Percentiles rank a stretch among this genome's conserved stretches.
Evolutionary conservation across 2,113 vertebrate genomes (phyloP).

Genomic region (Pleuronectes platessa): DNA sequence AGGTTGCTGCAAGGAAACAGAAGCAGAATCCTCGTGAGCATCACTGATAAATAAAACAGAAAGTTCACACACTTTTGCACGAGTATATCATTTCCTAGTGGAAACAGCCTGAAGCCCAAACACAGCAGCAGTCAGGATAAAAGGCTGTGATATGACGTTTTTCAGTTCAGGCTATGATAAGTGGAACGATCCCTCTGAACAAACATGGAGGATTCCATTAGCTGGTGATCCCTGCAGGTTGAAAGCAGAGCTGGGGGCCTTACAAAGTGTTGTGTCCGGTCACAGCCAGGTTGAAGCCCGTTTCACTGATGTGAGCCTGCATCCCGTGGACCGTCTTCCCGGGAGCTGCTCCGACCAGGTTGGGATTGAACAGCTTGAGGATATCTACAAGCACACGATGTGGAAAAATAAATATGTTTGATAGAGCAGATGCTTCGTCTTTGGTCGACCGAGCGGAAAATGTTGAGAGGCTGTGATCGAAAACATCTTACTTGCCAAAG

Average conservation of each 20-base stretch:
- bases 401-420: neutral
- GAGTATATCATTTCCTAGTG: neutral
- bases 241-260: constrained; percentile 20
- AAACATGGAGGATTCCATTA: neutral
- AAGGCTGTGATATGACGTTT: neutral
- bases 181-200: neutral
- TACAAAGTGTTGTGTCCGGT: constrained; percentile 86
- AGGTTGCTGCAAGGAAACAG: constrained; percentile 74
- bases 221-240: neutral
- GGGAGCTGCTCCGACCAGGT: constrained; percentile 76
- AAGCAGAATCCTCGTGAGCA: neutral
- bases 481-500: constrained; percentile 83
- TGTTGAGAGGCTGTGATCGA: neutral
- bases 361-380: constrained; percentile 83
- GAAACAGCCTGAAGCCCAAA: neutral
- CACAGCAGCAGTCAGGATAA: too few species aligned
- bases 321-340: constrained; percentile 77
- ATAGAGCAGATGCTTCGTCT: neutral
- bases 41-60: neutral
- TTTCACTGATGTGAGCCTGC: constrained; percentile 76
- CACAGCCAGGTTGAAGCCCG: constrained; percentile 85
- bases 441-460: neutral
- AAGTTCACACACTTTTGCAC: neutral
- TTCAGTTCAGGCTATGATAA: neutral
- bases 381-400: constrained; percentile 71